These are phyloP conservation scores for Geotrupes spiniger DNA, from an alignment of 2,888 invertebrate genomes.

Conservation along the genomic window DNA sequence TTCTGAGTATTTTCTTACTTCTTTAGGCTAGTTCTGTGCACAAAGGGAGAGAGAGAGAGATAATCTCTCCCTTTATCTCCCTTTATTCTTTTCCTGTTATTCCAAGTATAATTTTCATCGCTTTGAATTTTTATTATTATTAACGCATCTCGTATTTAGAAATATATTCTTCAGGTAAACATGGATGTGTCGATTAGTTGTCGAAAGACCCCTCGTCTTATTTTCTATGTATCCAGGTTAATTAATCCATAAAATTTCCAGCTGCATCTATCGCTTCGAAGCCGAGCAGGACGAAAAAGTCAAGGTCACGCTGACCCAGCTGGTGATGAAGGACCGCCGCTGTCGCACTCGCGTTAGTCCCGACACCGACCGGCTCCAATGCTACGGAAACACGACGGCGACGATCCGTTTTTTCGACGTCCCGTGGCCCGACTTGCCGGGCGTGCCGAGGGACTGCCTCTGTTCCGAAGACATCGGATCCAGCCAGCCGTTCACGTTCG, in stretches of 20 bases:
- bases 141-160: no score
- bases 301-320: constrained; percentile 70
- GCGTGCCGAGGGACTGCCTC: constrained; percentile 75
- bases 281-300: constrained; percentile 79
- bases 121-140: no score
- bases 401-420: constrained; percentile 72
- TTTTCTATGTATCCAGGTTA: no score
- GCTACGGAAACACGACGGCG: constrained; percentile 68
- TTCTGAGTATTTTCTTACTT: no score
- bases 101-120: no score
- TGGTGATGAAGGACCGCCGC: constrained; percentile 55
- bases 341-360: constrained; percentile 61
- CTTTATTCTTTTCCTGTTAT: no score
- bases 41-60: no score
- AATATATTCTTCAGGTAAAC: no score
- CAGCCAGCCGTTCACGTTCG: constrained; percentile 68
- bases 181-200: no score
- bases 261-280: constrained; percentile 85
- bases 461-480: constrained; percentile 59
- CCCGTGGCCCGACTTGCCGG: constrained; percentile 69
- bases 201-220: no score
- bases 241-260: constrained; percentile 44
- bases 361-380: constrained; percentile 68
- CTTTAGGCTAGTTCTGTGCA: no score
- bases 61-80: no score